A percentile compares a stretch with the other conserved stretches of the same genome.
These are phyloP conservation scores for Tridacna gigas DNA, from an alignment of 2,888 invertebrate species.

Conservation along the genomic window DNA sequence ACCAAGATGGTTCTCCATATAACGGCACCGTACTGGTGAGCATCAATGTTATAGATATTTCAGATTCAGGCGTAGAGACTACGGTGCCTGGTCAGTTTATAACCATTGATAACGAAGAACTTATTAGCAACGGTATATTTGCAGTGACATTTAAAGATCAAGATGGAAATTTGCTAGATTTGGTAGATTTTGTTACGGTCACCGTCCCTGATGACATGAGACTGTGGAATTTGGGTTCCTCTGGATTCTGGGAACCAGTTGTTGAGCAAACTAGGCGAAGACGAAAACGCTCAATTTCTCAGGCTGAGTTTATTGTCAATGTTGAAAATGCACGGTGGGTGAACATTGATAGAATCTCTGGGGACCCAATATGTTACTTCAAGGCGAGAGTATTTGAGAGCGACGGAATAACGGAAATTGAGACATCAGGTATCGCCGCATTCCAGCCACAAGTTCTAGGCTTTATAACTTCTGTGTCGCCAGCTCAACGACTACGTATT, in stretches of 20 bases:
- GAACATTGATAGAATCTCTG: conserved; percentile 41
- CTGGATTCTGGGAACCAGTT: conserved; percentile 12
- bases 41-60: conserved; percentile 23
- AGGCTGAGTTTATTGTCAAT: conserved; percentile 17
- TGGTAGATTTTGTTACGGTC: conserved; percentile 9
- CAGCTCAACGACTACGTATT: conserved; percentile 27
- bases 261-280: background rate
- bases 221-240: conserved; percentile 19
- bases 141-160: conserved; percentile 21
- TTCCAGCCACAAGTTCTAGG: conserved; percentile 31
- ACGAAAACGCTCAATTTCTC: background rate
- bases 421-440: conserved; percentile 16
- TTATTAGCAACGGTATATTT: conserved; percentile 37
- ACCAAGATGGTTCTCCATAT: conserved; percentile 9
- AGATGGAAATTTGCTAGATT: background rate
- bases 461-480: background rate
- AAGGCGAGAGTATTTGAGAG: conserved; percentile 41
- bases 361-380: conserved; percentile 42
- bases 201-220: conserved; percentile 16
- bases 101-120: conserved; percentile 3
- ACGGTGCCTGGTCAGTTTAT: conserved; percentile 34
- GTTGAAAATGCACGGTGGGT: conserved; percentile 33
- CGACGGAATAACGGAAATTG: conserved; percentile 13
- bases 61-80: conserved; percentile 5
- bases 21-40: conserved; percentile 25